These are phyloP conservation scores for Cyaniris semiargus DNA, from an alignment of 2,888 invertebrate species.

Conservation along the genomic window DNA sequence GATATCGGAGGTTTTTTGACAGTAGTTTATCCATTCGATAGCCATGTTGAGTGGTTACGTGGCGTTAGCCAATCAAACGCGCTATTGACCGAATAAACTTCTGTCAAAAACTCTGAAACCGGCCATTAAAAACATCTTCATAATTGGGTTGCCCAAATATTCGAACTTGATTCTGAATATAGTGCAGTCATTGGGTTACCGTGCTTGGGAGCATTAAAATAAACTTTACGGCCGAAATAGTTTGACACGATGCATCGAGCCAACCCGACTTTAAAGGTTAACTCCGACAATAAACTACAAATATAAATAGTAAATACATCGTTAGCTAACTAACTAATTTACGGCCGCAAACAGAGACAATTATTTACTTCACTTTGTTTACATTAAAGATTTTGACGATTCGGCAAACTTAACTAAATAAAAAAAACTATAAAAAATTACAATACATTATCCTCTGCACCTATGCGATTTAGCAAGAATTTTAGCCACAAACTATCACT, in stretches of 20 bases:
- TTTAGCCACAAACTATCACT: conserved; percentile 14
- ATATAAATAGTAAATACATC: background rate
- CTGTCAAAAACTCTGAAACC: background rate
- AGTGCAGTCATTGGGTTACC: conserved; percentile 69
- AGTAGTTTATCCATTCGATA: too few species aligned
- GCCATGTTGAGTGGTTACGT: background rate
- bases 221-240: conserved; percentile 56
- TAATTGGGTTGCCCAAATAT: conserved; percentile 36
- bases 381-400: too few species aligned
- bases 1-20: background rate
- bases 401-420: too few species aligned
- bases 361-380: too few species aligned
- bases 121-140: background rate
- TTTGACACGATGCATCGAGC: conserved; percentile 34
- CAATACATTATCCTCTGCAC: background rate
- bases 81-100: background rate
- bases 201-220: conserved; percentile 63
- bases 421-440: background rate
- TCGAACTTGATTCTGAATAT: conserved; percentile 55
- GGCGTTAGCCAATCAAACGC: background rate
- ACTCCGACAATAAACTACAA: background rate
- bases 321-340: background rate
- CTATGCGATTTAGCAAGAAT: conserved; percentile 11
- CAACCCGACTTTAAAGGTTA: conserved; percentile 23
- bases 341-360: background rate